A percentile compares a stretch with the other conserved stretches of the same genome.
Conservation (phyloP, 1,140 invertebrate species). For the Rhagoletis zephyria region DNA sequence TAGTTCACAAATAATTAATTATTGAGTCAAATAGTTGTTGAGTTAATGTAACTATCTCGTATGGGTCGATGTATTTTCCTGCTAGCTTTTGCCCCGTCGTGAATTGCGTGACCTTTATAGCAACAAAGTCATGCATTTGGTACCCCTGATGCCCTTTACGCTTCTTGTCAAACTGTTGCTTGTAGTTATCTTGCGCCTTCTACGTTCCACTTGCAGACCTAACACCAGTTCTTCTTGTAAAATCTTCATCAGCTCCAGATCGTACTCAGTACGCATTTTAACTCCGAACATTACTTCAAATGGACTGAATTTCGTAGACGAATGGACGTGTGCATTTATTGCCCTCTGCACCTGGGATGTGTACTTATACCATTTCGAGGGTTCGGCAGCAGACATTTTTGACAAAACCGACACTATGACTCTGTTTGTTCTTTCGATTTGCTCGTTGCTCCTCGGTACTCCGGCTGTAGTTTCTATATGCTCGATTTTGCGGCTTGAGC, state of each 20-base stretch:
- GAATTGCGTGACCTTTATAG: neutral
- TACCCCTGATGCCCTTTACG: neutral
- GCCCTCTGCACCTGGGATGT: neutral
- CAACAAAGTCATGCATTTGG: neutral
- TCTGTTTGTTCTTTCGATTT: neutral
- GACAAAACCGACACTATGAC: neutral
- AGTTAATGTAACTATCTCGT: neutral
- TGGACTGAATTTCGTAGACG: constrained; percentile 19
- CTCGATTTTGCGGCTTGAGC: no score
- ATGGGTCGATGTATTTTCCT: neutral
- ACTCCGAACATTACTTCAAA: neutral
- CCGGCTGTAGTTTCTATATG: neutral
- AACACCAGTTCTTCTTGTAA: no score
- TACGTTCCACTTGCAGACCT: no score
- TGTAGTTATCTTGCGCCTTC: no score
- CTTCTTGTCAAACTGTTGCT: no score
- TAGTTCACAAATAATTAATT: no score
- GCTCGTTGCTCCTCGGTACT: neutral
- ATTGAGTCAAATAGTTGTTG: no score
- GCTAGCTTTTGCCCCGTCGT: neutral
- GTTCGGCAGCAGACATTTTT: neutral
- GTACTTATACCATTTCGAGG: neutral
- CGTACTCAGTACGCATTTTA: no score
- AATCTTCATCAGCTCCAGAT: constrained; percentile 63
- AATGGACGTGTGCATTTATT: constrained; percentile 26